Evolutionary conservation across 2,113 vertebrate species (phyloP), one percentile per base, ranked within the genome.

Genomic region (Acanthochromis polyacanthus): DNA sequence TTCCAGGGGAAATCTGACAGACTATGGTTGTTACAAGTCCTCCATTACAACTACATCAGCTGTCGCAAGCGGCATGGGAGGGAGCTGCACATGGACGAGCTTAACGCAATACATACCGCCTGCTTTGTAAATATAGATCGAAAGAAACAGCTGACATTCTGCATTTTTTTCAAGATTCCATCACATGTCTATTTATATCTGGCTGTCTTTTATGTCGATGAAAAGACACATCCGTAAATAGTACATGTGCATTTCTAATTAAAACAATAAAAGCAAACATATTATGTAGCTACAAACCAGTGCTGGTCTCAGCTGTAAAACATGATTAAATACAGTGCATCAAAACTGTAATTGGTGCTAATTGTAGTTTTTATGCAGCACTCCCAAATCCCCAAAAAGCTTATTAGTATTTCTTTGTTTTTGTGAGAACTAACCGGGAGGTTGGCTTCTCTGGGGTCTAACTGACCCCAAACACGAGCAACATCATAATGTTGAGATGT

Each of bases 1-100:
- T 93, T 91, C 75, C 64, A 85, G 61, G 86, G 82, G 57, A 74
- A 81, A 90, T 87, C 72, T 89, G 89, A 87, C 89, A 90, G 83
- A 76, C 81, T 78, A 53, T 62, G 65, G 84, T 81, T 88, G 81
- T 81, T 85, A 91, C 87, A 85, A 79, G 85, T 82, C 84, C 85
- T 89, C 86, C 56, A 88, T 89, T 88, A 89, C 79, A 87, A 88
- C 85, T 63, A 79, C 78, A 85, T 87, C 83, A 82, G 79, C 83
- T 70, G 73, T 88, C 81, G 85, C 63, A 40, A 48, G 56, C 48
- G 19, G 81, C 85, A 84, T 16, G 55, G 56, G 68, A 83, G 58
- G 53, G 66, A 75, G 82, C 71, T 66, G 77, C 71, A 36, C 51
- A 64, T 43, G 60, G 48, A 60, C 3, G 14, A 55, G 40, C 52